phyloP scores from a whole-genome alignment of 2,113 vertebrate species.

The Eublepharis macularius region DNA sequence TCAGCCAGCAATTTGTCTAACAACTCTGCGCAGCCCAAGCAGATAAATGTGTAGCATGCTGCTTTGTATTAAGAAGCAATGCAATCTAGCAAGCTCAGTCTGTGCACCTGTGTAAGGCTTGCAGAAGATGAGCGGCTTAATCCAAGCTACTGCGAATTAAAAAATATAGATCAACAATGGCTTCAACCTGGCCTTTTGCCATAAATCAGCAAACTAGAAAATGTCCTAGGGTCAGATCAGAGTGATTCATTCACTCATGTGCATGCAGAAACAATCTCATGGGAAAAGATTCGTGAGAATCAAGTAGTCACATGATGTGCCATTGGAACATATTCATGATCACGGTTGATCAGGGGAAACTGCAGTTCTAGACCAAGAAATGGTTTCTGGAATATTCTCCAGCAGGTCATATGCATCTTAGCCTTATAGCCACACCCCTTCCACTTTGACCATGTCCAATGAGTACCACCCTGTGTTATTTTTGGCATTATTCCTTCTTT shows the following conservation, averaged over 20 bases:
- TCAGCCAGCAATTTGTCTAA: too few species aligned
- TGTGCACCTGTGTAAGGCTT: not conserved
- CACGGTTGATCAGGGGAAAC: not conserved
- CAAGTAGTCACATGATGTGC: not conserved
- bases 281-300: not conserved
- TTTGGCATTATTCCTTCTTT: not conserved
- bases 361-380: not conserved
- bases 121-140: not conserved
- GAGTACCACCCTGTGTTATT: not conserved
- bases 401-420: not conserved
- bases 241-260: not conserved
- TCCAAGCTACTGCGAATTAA: not conserved
- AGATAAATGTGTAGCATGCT: too few species aligned
- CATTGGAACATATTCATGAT: not conserved
- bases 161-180: not conserved
- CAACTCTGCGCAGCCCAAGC: too few species aligned
- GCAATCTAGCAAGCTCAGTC: too few species aligned
- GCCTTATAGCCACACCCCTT: not conserved
- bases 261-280: not conserved
- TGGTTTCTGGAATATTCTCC: not conserved
- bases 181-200: not conserved
- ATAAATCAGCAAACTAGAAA: not conserved
- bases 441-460: not conserved
- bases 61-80: too few species aligned
- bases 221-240: not conserved